These are phyloP conservation scores for Ornithoptera priamus DNA, from an alignment of 2,888 invertebrate genomes.

Conservation along the genomic window DNA sequence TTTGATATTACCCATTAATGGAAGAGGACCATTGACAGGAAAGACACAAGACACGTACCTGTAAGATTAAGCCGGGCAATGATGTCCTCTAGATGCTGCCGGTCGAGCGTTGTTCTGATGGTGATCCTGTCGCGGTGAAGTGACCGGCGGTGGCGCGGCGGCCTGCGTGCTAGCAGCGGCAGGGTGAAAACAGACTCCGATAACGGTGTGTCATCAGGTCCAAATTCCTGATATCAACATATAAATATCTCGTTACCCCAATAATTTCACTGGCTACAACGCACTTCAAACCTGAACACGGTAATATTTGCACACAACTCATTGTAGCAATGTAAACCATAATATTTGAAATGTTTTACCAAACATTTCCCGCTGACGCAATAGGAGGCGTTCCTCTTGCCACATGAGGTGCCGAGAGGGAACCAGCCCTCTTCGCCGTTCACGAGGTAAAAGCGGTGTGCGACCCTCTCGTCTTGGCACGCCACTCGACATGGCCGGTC, in stretches of 20 bases:
- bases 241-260: neutral
- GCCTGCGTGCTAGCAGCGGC: slow-evolving; percentile 77
- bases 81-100: slow-evolving; percentile 76
- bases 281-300: too few relatives aligned
- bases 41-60: slow-evolving; percentile 40
- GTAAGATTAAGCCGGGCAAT: slow-evolving; percentile 79
- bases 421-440: slow-evolving; percentile 93
- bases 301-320: too few relatives aligned
- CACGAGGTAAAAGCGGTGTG: slow-evolving; percentile 90
- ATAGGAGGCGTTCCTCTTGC: slow-evolving; percentile 83
- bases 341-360: slow-evolving; percentile 57
- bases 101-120: slow-evolving; percentile 75
- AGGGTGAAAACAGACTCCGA: slow-evolving; percentile 85
- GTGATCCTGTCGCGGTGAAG: slow-evolving; percentile 55
- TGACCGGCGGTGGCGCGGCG: slow-evolving; percentile 55
- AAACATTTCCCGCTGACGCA: slow-evolving; percentile 91
- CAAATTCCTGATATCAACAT: slow-evolving; percentile 83
- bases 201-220: slow-evolving; percentile 85
- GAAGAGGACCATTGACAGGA: too few relatives aligned
- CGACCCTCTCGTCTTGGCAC: slow-evolving; percentile 88
- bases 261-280: too few relatives aligned
- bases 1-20: too few relatives aligned
- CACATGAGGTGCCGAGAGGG: slow-evolving; percentile 90
- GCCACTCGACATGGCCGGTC: slow-evolving; percentile 90
- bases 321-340: neutral